A percentile compares a stretch with the other conserved stretches of the same genome.
These are phyloP conservation scores for Maniola hyperantus DNA, from an alignment of 2,888 invertebrate genomes.

Conservation along the genomic window DNA sequence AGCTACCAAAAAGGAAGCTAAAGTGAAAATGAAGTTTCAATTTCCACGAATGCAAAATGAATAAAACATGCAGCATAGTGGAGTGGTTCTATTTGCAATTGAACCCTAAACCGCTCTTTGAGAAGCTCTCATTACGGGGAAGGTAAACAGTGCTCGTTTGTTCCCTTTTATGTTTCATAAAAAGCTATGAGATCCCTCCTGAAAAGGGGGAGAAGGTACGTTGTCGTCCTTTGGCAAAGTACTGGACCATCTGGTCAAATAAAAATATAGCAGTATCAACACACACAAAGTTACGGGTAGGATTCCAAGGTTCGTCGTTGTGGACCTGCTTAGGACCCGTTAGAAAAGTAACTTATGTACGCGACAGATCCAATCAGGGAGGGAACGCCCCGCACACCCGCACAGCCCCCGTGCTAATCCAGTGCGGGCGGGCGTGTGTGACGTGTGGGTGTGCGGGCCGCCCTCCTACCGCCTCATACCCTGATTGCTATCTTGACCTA, in stretches of 20 bases:
- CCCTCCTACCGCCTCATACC: too few species aligned
- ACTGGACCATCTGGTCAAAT: background rate
- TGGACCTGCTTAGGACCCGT: too few species aligned
- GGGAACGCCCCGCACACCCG: too few species aligned
- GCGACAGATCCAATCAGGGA: too few species aligned
- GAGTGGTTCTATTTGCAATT: conserved; percentile 16
- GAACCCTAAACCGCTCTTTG: conserved; percentile 16
- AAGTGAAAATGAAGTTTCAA: conserved; percentile 19
- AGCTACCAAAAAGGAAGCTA: conserved; percentile 6
- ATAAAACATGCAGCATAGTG: conserved; percentile 14
- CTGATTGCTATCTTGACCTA: too few species aligned
- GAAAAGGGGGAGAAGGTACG: background rate
- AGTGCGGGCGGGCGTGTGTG: too few species aligned
- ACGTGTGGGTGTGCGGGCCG: too few species aligned
- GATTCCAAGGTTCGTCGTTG: too few species aligned
- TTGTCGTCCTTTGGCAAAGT: background rate
- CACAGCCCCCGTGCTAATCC: too few species aligned
- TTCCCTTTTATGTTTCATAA: conserved; percentile 17
- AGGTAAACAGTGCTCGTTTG: conserved; percentile 21
- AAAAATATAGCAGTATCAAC: background rate
- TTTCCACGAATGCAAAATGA: conserved; percentile 12
- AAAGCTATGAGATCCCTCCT: background rate
- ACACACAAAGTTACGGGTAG: too few species aligned
- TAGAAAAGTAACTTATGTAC: too few species aligned
- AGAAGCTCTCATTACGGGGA: conserved; percentile 18